Conservation (phyloP, 2,113 vertebrate genomes). For the Ophiodon elongatus region DNA sequence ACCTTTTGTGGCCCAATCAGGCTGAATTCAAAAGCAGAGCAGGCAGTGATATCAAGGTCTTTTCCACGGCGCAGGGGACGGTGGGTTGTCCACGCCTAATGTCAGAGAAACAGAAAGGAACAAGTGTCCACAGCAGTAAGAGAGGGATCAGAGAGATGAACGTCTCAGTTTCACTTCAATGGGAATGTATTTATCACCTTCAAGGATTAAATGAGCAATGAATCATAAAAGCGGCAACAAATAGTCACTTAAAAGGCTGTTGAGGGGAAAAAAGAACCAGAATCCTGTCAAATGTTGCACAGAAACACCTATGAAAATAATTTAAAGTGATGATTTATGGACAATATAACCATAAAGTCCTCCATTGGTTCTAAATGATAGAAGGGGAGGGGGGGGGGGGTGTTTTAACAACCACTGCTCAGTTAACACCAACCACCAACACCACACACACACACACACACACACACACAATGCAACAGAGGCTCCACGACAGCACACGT, state of each 20-base stretch:
- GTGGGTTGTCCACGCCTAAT: slow-evolving; percentile 74
- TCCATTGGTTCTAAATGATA: slow-evolving; percentile 15
- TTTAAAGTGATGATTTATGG: slow-evolving; percentile 19
- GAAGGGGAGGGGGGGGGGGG: background rate
- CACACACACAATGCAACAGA: slow-evolving; percentile 65
- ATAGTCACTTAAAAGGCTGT: slow-evolving; percentile 63
- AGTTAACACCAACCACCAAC: slow-evolving; percentile 65
- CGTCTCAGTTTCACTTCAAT: slow-evolving; percentile 78
- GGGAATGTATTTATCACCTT: slow-evolving; percentile 66
- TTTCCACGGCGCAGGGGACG: slow-evolving; percentile 46
- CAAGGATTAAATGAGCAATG: slow-evolving; percentile 69
- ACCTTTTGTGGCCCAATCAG: slow-evolving; percentile 79
- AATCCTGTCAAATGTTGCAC: slow-evolving; percentile 18
- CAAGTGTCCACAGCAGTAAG: slow-evolving; percentile 68
- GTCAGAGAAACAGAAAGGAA: slow-evolving; percentile 69
- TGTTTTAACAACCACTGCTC: slow-evolving; percentile 34
- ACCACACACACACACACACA: slow-evolving; percentile 70
- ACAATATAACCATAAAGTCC: slow-evolving; percentile 2
- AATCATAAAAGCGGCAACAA: slow-evolving; percentile 72
- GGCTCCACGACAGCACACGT: slow-evolving; percentile 85
- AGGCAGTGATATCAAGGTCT: slow-evolving; percentile 68
- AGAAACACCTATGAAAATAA: slow-evolving; percentile 19
- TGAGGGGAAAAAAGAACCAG: background rate
- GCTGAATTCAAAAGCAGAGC: slow-evolving; percentile 53
- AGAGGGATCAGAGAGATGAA: slow-evolving; percentile 70